Percentiles rank a stretch among this genome's conserved stretches.
Conservation (phyloP, 1,140 invertebrate species). For the Adoxophyes honmai region DNA sequence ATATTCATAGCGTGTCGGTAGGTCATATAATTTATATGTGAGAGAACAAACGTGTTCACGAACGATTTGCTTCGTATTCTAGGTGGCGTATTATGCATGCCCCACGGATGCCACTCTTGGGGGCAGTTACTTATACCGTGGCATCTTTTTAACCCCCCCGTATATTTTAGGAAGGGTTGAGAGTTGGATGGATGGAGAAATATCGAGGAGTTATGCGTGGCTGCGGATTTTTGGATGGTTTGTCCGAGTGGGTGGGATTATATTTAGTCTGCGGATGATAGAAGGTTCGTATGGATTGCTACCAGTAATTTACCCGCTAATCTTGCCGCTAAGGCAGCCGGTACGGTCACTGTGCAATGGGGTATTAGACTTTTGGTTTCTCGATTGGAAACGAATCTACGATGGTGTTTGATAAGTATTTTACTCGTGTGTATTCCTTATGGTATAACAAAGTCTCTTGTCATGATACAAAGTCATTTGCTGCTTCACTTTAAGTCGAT, state of each 20-base stretch:
- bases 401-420: no score
- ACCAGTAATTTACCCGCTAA: no score
- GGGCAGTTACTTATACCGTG: constrained; percentile 63
- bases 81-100: constrained; percentile 53
- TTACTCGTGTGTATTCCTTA: no score
- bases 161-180: constrained; percentile 17
- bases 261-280: not conserved
- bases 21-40: constrained; percentile 75
- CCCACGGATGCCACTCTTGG: constrained; percentile 57
- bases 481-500: no score
- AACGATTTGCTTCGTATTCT: constrained; percentile 47
- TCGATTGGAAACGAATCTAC: no score
- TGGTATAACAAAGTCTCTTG: no score
- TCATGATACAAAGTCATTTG: no score
- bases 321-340: no score
- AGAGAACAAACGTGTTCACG: constrained; percentile 64
- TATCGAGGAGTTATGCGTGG: not conserved
- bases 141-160: constrained; percentile 42
- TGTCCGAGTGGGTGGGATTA: not conserved
- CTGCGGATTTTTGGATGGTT: not conserved
- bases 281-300: no score
- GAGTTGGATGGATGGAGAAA: not conserved
- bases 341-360: no score
- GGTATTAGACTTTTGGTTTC: no score
- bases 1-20: constrained; percentile 61